These are phyloP conservation scores for Spea bombifrons DNA, from an alignment of 2,113 vertebrate species.

Conservation along the genomic window DNA sequence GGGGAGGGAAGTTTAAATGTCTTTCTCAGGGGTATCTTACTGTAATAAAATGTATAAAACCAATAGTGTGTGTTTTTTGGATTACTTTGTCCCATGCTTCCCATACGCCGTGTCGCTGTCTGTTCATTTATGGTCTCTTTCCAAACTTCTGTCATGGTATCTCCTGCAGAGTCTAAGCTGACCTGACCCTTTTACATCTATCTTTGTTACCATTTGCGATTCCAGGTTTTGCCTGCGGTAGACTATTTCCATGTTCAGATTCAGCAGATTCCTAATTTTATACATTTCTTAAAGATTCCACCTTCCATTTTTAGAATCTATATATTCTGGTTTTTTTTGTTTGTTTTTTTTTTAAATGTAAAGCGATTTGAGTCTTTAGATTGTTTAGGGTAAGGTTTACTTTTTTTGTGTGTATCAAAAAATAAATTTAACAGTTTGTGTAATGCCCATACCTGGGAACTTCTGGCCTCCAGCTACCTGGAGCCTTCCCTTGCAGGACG, in stretches of 20 bases:
- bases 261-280: not conserved
- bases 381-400: no score
- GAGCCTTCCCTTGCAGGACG: no score
- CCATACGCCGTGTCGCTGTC: not conserved
- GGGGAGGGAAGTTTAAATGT: conserved; percentile 3
- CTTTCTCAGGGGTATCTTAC: conserved; percentile 41
- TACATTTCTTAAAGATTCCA: not conserved
- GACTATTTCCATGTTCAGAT: conserved; percentile 19
- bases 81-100: not conserved
- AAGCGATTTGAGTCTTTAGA: no score
- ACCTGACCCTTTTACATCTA: not conserved
- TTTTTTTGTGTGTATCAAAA: no score
- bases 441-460: no score
- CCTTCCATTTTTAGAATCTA: no score
- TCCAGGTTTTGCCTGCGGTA: not conserved
- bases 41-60: conserved; percentile 43
- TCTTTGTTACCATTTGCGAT: conserved; percentile 11
- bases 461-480: no score
- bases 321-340: no score
- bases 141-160: not conserved
- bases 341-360: no score
- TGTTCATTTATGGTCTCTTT: not conserved
- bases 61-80: not conserved
- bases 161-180: not conserved
- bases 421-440: no score